Evolutionary conservation across 1,140 invertebrate genomes (phyloP).

Genomic region (Vanessa atalanta): DNA sequence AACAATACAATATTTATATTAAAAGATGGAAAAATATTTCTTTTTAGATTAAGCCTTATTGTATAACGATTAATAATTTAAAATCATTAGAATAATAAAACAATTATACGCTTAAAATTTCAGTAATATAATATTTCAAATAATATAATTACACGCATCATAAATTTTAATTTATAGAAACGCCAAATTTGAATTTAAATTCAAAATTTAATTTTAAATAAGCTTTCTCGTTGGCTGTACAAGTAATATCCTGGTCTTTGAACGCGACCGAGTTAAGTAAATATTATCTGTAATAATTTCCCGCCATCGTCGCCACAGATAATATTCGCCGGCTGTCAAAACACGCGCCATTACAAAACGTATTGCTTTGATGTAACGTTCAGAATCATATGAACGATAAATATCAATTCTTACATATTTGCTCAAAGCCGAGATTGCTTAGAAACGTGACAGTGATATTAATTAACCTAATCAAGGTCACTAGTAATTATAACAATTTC

Average conservation of each 20-base stretch:
- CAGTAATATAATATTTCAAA: no score
- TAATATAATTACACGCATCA: no score
- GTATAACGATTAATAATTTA: no score
- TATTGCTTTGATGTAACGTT: slow-evolving; percentile 9
- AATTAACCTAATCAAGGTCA: no score
- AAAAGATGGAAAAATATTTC: no score
- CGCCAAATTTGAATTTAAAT: neutral
- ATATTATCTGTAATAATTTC: slow-evolving; percentile 47
- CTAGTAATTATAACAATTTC: no score
- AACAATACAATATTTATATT: no score
- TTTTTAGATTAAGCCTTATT: no score
- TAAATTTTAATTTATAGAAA: neutral
- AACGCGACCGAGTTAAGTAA: slow-evolving; percentile 34
- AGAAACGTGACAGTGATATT: no score
- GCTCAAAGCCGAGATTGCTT: neutral
- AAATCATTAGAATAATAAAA: no score
- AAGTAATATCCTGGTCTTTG: slow-evolving; percentile 36
- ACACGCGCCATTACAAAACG: slow-evolving; percentile 28
- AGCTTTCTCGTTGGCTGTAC: slow-evolving; percentile 30
- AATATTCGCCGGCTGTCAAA: slow-evolving; percentile 39
- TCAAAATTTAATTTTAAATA: slow-evolving; percentile 1
- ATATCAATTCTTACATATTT: neutral
- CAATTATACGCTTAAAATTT: no score
- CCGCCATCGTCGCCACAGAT: slow-evolving; percentile 35
- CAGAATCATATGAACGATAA: neutral